A percentile compares a stretch with the other conserved stretches of the same genome.
Evolutionary conservation across 2,113 vertebrate species (phyloP).

Genomic region (Sporophila hypoxantha): DNA sequence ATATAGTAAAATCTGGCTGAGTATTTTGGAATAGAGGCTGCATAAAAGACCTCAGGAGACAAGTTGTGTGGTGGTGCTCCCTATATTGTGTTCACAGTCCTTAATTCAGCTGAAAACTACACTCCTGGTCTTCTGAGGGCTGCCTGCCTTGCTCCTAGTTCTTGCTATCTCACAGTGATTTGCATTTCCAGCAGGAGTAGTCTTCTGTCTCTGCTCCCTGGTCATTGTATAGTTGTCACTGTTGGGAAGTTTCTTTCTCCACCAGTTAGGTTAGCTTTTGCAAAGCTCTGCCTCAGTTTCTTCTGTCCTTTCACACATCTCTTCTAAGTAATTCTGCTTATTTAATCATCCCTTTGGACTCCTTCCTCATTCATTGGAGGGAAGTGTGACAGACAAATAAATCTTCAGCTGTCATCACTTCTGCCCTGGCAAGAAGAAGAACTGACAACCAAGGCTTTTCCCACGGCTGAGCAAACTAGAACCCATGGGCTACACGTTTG

Average conservation of each 20-base stretch:
- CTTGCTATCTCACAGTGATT: not conserved
- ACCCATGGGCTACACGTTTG: not conserved
- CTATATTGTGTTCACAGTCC: not conserved
- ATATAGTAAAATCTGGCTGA: not conserved
- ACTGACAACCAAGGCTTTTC: conserved; percentile 16
- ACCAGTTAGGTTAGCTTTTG: not conserved
- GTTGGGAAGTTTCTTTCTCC: not conserved
- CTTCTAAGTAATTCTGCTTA: not conserved
- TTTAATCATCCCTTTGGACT: conserved; percentile 16
- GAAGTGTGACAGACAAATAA: conserved; percentile 36
- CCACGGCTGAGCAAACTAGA: not conserved
- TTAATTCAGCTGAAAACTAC: not conserved
- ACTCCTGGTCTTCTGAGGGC: not conserved
- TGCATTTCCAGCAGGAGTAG: not conserved
- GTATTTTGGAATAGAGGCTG: not conserved
- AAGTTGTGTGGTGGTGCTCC: not conserved
- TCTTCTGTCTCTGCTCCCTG: not conserved
- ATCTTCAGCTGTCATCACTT: conserved; percentile 12
- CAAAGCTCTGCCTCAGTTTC: not conserved
- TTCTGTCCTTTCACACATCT: not conserved
- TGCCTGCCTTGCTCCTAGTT: not conserved
- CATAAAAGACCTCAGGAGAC: not conserved
- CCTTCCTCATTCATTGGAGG: not conserved
- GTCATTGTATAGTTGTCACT: not conserved
- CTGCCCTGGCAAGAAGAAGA: not conserved